Base-by-base conservation (phyloP, 2,797 vertebrate genomes). In the Neosilurus hyrtlii region DNA sequence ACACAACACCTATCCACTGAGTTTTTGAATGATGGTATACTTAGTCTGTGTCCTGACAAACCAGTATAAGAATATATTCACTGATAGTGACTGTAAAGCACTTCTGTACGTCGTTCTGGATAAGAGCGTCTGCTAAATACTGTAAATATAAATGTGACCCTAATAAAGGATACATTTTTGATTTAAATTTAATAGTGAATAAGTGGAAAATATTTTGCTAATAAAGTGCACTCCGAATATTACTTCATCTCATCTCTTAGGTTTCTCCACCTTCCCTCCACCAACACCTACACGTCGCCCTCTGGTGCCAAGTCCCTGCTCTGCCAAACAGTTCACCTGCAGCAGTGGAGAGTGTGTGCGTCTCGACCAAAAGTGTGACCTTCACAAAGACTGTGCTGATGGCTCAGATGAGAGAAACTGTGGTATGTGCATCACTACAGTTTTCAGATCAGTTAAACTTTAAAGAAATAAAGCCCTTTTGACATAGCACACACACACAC, bases 351-450 rank as follows among this genome's bases (percentile, higher is more conserved):
- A 97, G 84, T 97, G 96, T 54, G 86, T 97, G 62, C 90, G 93
- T 18, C 74, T 88, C 12, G 91, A 93, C 59, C 93, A 85, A 81
- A 93, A 87, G 56, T 97, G 96, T 62, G 94, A 98, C 89, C 92
- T 96, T 76, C 92, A 72, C 59, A 91, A 63, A 0, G 93, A 97
- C 92, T 97, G 97, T 76, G 84, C 87, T 9, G 96, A 97, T 0
- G 93, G 95, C n/a, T 96, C 96, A 0, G 96, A 97, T 9, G 96
- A 98, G 84, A 91, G 81, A 2, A 84, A 88, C 91, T 97, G 97
- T 65, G 95, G 96, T 98, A 91, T 0, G 93, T 59, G 57, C 7
- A 35, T 11, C 12, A n/a, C 35, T 75, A 59, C 9, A 35, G 54
- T 35, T 56, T 18, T 20, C 18, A 56, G 9, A 35, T 74, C 71